These are phyloP conservation scores for Bothrops jararaca DNA, from an alignment of 2,113 vertebrate genomes.

Conservation along the genomic window DNA sequence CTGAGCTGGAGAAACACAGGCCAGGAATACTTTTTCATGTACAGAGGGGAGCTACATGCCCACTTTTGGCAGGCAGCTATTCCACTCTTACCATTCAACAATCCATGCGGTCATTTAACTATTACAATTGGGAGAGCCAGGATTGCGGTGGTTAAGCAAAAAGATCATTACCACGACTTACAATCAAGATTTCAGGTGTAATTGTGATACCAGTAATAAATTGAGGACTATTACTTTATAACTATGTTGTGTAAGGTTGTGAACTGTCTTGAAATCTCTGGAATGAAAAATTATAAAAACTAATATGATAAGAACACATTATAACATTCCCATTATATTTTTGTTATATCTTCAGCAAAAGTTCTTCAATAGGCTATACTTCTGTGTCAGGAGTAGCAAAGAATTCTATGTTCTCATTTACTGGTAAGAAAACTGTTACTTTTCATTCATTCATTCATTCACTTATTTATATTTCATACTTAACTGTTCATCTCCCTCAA, in stretches of 20 bases:
- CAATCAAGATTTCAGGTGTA: neutral
- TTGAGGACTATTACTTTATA: neutral
- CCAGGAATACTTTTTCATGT: neutral
- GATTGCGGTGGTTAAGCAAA: neutral
- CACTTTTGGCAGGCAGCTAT: neutral
- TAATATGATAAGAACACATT: neutral
- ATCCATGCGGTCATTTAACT: neutral
- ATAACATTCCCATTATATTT: neutral
- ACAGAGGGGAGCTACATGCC: neutral
- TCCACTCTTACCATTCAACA: neutral
- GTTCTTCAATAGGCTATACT: conserved; percentile 58
- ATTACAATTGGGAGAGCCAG: neutral
- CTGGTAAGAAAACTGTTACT: conserved; percentile 65
- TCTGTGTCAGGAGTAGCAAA: conserved; percentile 66
- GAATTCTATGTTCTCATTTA: conserved; percentile 65
- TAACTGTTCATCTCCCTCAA: neutral
- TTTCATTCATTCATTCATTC: neutral
- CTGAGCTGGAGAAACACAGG: neutral
- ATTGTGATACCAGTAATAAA: neutral
- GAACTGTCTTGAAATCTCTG: neutral
- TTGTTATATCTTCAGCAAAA: conserved; percentile 68
- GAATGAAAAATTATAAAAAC: neutral
- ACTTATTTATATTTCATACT: neutral
- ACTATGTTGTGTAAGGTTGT: neutral
- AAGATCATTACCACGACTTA: neutral